Percentiles rank a stretch among this genome's conserved stretches.
Evolutionary conservation across 2,113 vertebrate genomes (phyloP).

Genomic region (Camelus dromedarius): DNA sequence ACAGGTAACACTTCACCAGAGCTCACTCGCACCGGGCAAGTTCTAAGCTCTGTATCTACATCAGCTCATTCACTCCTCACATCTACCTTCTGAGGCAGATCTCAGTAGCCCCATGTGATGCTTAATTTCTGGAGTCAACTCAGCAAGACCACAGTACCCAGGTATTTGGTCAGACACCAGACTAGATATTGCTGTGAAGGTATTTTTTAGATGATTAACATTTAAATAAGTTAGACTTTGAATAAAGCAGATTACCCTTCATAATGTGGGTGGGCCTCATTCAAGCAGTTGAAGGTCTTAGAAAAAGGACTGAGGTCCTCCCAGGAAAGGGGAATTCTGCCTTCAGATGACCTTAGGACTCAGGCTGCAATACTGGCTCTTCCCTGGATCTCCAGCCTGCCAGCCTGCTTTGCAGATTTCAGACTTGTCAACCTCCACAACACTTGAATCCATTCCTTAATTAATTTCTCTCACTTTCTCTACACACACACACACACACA

Average conservation of each 20-base stretch:
- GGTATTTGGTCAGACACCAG: background rate
- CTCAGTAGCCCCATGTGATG: background rate
- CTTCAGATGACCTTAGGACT: background rate
- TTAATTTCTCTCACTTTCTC: too few species aligned
- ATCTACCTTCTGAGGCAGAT: background rate
- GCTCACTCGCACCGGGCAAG: accelerated
- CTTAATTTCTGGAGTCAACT: background rate
- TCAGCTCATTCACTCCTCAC: background rate
- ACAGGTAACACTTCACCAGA: background rate
- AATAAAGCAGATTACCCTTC: background rate
- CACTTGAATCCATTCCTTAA: background rate
- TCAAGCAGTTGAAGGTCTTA: background rate
- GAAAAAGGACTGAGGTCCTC: background rate
- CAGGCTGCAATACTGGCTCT: background rate
- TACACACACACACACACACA: background rate
- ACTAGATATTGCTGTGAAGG: background rate
- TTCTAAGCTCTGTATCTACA: background rate
- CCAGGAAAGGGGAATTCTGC: background rate
- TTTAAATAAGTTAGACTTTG: background rate
- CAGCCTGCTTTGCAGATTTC: background rate
- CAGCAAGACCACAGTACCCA: background rate
- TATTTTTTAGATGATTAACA: background rate
- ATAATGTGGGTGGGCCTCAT: background rate
- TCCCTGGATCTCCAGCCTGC: background rate
- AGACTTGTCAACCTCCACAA: background rate